These are phyloP conservation scores for Andrena trimmerana DNA, from an alignment of 2,888 invertebrate species.

Conservation along the genomic window DNA sequence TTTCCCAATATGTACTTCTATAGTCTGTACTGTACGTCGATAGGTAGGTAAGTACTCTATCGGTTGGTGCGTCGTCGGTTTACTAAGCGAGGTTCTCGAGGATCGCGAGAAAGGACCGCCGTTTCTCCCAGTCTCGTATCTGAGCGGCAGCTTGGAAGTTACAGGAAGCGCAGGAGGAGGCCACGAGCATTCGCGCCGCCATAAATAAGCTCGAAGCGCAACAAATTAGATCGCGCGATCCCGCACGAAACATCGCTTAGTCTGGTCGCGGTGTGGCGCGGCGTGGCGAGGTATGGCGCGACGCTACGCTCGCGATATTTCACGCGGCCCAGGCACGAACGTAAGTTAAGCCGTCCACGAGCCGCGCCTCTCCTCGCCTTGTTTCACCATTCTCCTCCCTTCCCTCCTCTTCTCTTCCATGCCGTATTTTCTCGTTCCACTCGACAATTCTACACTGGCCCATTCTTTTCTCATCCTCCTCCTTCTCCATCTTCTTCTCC, in stretches of 20 bases:
- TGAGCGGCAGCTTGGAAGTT: neutral
- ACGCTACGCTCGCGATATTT: constrained; percentile 78
- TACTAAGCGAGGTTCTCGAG: neutral
- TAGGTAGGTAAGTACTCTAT: too few relatives aligned
- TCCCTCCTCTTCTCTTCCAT: constrained; percentile 2
- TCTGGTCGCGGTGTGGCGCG: constrained; percentile 28
- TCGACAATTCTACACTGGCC: constrained; percentile 3
- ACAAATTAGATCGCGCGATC: constrained; percentile 81
- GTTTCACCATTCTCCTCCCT: constrained; percentile 21
- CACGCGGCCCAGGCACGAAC: constrained; percentile 71
- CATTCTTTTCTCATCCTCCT: constrained; percentile 8
- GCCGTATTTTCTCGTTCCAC: constrained; percentile 22
- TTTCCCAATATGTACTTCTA: too few relatives aligned
- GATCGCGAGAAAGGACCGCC: neutral
- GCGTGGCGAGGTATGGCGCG: neutral
- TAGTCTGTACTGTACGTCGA: too few relatives aligned
- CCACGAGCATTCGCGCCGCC: constrained; percentile 31
- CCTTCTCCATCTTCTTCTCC: neutral
- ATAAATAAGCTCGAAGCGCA: constrained; percentile 79
- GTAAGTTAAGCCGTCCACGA: constrained; percentile 73
- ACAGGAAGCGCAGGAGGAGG: constrained; percentile 30
- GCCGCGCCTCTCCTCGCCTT: constrained; percentile 18
- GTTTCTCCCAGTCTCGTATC: neutral
- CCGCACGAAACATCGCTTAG: constrained; percentile 77
- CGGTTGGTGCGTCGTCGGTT: neutral